These are phyloP conservation scores for Adelognathus sp. DNA, from an alignment of 2,888 invertebrate genomes.

Conservation along the genomic window DNA sequence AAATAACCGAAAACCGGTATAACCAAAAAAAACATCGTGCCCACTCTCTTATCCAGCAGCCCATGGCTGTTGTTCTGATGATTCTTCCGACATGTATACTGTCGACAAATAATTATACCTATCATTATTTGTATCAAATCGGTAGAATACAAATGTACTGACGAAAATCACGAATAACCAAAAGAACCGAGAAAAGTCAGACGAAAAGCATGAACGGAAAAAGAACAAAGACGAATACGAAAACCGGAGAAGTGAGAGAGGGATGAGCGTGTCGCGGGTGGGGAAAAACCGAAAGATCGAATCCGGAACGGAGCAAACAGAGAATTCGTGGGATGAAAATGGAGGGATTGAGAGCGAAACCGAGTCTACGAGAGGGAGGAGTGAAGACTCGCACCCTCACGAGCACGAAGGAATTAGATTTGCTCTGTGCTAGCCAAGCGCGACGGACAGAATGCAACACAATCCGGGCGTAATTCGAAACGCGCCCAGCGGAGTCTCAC, in stretches of 20 bases:
- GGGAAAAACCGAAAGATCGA: background rate
- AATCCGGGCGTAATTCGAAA: constrained; percentile 77
- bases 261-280: constrained; percentile 15
- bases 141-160: background rate
- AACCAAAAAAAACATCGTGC: constrained; percentile 66
- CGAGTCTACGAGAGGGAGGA: constrained; percentile 13
- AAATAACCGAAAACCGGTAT: too few species aligned
- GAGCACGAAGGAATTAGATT: constrained; percentile 66
- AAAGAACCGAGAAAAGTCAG: background rate
- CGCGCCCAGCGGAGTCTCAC: constrained; percentile 70
- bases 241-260: constrained; percentile 1
- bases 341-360: constrained; percentile 10
- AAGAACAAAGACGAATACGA: background rate
- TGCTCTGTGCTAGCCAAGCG: constrained; percentile 77
- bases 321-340: constrained; percentile 38
- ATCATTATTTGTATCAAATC: too few species aligned
- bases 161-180: background rate
- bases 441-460: constrained; percentile 78
- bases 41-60: constrained; percentile 7
- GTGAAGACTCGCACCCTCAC: constrained; percentile 28
- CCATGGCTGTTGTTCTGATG: constrained; percentile 65
- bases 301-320: constrained; percentile 34
- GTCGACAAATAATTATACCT: too few species aligned
- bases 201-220: background rate
- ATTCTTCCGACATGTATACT: constrained; percentile 61